A percentile compares a stretch with the other conserved stretches of the same genome.
Conservation (phyloP, 2,797 vertebrate species). For the Smutsia temminckii region DNA sequence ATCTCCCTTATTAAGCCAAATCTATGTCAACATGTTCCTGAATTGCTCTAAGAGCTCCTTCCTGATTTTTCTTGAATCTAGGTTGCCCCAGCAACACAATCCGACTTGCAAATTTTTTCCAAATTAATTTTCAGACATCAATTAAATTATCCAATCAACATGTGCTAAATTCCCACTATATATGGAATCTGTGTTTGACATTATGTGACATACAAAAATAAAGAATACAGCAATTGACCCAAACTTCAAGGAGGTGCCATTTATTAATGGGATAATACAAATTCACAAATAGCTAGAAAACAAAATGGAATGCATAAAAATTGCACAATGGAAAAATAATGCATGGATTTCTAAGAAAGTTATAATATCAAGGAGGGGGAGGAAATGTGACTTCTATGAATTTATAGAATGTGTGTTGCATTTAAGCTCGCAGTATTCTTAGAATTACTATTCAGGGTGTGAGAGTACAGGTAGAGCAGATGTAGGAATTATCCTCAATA, state of each 20-base stretch:
- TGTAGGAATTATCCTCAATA: neutral
- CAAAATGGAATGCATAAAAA: neutral
- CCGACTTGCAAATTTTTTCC: neutral
- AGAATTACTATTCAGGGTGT: neutral
- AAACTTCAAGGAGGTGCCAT: neutral
- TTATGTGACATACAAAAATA: neutral
- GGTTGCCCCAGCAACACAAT: neutral
- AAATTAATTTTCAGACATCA: neutral
- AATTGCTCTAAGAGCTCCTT: neutral
- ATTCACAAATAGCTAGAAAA: neutral
- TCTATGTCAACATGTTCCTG: neutral
- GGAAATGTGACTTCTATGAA: neutral
- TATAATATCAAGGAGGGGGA: neutral
- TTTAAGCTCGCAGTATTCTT: neutral
- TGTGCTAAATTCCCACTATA: neutral
- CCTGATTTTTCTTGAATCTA: neutral
- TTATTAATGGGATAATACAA: neutral
- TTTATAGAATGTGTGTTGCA: neutral
- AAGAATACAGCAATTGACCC: neutral
- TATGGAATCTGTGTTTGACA: neutral
- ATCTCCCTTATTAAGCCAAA: neutral
- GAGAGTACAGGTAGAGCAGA: neutral
- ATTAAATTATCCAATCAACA: neutral
- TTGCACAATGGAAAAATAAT: neutral
- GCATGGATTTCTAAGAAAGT: neutral